Evolutionary conservation across 2,113 vertebrate species (phyloP).

Genomic region (Chitala chitala): DNA sequence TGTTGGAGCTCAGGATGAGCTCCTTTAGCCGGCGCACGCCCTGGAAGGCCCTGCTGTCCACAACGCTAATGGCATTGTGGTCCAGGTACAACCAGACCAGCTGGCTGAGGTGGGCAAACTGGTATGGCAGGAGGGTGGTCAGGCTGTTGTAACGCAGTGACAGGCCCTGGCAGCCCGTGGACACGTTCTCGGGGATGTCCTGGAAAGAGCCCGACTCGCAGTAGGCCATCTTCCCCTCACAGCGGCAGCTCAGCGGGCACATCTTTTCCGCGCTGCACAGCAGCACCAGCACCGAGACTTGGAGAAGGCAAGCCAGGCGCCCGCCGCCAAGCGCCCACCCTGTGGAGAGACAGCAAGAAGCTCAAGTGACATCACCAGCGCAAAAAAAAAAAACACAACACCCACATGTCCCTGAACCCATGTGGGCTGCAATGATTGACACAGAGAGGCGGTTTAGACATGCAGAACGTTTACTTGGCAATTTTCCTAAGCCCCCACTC

Average conservation of each 20-base stretch:
- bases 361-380: constrained; percentile 16
- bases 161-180: constrained; percentile 84
- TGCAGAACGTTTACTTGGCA: constrained; percentile 1
- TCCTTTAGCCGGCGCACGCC: constrained; percentile 91
- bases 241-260: constrained; percentile 86
- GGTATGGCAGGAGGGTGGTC: constrained; percentile 79
- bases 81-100: constrained; percentile 96
- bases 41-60: constrained; percentile 84
- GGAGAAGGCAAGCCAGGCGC: constrained; percentile 70
- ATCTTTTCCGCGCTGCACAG: constrained; percentile 75
- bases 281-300: constrained; percentile 65
- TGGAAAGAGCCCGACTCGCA: constrained; percentile 88
- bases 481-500: neutral
- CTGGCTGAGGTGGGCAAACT: constrained; percentile 91
- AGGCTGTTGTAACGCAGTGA: constrained; percentile 92
- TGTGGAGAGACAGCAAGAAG: constrained; percentile 42
- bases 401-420: neutral
- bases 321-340: constrained; percentile 57
- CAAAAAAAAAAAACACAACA: too few species aligned
- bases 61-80: constrained; percentile 80
- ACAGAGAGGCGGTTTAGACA: neutral
- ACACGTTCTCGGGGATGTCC: constrained; percentile 87
- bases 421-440: neutral
- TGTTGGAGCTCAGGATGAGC: constrained; percentile 91
- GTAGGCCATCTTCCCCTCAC: constrained; percentile 93